Evolutionary conservation across 2,888 invertebrate species (phyloP), one percentile per base, ranked within the genome.

Genomic region (Caprella mutica): DNA sequence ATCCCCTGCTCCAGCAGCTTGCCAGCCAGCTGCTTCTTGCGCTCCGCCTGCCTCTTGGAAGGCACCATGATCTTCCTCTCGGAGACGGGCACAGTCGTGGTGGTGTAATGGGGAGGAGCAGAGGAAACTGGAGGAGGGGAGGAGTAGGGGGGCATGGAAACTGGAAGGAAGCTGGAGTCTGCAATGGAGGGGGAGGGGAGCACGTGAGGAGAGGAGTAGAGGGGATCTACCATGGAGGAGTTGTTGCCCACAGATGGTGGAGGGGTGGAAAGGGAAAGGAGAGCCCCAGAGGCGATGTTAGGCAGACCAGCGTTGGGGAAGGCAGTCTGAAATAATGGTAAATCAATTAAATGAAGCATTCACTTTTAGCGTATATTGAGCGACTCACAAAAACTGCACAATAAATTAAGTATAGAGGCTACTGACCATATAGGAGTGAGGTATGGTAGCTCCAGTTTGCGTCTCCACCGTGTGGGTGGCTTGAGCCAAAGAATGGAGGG

Each of bases 41-140:
- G 59, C 46, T 64, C 56, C 23, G 53, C 54, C 24, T 56, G 52
- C 33, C 60, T 64, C 40, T 60, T 60, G 17, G 59, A 60, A n/a
- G 64, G 64, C 33, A 60, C 57, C 64, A 64, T 64, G 33, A 59
- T 64, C 12, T 55, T 59, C 55, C 64, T 60, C 52, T 64, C 60
- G 9, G 57, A 55, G 29, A 64, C 64, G 24, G 64, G 64, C 46
- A 64, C 58, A 48, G 59, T 60, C 30, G 55, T 56, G 42, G 64
- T 52, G n/a, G 61, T 61, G 23, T 44, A 52, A 50, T 61, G 55
- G 17, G 52, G 57, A 43, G 64, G 57, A 14, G 64, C 55, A 44
- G 55, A 46, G 38, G 51, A n/a, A n/a, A n/a, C n/a, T n/a, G n/a
- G n/a, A n/a, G n/a, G n/a, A n/a, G n/a, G n/a, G n/a, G n/a, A n/a